Evolutionary conservation across 64 coral and sea anemone species (phyloP).

Genomic region (Porites australiensis): DNA sequence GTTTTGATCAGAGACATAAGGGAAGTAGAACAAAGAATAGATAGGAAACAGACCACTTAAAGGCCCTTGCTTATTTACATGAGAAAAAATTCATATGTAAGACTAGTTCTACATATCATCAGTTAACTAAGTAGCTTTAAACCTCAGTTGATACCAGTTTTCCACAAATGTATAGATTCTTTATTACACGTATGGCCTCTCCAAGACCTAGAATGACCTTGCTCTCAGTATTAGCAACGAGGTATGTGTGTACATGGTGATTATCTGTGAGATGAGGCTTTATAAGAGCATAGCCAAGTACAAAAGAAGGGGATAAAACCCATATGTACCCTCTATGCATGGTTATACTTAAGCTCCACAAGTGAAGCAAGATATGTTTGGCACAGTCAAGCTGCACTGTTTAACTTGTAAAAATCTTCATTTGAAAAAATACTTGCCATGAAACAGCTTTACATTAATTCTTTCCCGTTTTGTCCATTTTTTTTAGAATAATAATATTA

Average conservation of each 20-base stretch:
- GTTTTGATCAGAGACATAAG: neutral
- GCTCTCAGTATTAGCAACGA: too few species aligned
- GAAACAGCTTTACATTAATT: constrained; percentile 1
- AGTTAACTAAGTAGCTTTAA: neutral
- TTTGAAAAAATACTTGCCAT: constrained; percentile 30
- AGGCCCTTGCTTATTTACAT: neutral
- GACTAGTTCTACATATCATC: neutral
- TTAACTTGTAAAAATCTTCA: constrained; percentile 34
- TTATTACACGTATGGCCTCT: neutral
- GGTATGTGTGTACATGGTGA: too few species aligned
- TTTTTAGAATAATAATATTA: neutral
- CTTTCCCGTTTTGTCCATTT: neutral
- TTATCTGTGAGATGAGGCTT: neutral
- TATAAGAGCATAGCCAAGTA: neutral
- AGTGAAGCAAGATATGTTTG: constrained; percentile 33
- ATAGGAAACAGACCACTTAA: neutral
- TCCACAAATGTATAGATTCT: neutral
- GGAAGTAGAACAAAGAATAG: neutral
- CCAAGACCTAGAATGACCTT: neutral
- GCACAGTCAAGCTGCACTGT: constrained; percentile 28
- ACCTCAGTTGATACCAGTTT: too few species aligned
- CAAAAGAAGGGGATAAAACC: neutral
- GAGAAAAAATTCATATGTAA: neutral
- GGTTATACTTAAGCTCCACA: constrained; percentile 44
- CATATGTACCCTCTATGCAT: neutral